Base-by-base conservation (phyloP, 1,140 invertebrate genomes). In the Sipha flava region DNA sequence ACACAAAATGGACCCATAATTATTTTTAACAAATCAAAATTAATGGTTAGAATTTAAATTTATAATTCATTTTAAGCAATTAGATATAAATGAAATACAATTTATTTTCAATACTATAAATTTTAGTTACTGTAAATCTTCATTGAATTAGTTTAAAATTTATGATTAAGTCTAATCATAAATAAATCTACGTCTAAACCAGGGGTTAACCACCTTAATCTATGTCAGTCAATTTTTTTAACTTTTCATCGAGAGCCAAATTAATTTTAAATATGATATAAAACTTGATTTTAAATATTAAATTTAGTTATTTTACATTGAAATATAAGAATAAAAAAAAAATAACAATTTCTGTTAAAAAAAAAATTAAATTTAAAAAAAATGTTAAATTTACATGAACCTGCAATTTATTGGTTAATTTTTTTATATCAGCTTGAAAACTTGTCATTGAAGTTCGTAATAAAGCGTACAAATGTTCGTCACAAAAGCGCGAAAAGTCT, bases 1-100 rank as follows among this genome's bases (percentile, higher is more conserved):
- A 92, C 93, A 2, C 89, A 91, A 34, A 89, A 92, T 83, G 95
- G 96, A 90, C 66, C 83, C 70, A 81, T 83, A 80, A 47, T 83
- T 82, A 81, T 82, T 80, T 83, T 82, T 82, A 18, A 83, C 88
- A 87, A 75, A 57, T 4, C 72, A 3, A 26, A 75, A 14, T 40
- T 23, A 14, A 75, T 14, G 31, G 52, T 75, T n/a, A n/a, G n/a
- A n/a, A n/a, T n/a, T n/a, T n/a, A 75, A 54, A 54, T 37, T 16
- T 40, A 43, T 23, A 23, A 16, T 40, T 16, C 37, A 40, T 6
- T 40, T 6, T 40, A 18, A 21, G 0, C 1, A 29, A 21, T 37
- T 34, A n/a, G n/a, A n/a, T n/a, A n/a, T n/a, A n/a, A n/a, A n/a
- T n/a, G n/a, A n/a, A n/a, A n/a, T n/a, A n/a, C n/a, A n/a, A n/a